These are phyloP conservation scores for Bhutanitis thaidina DNA, from an alignment of 2,888 invertebrate species.

Conservation along the genomic window DNA sequence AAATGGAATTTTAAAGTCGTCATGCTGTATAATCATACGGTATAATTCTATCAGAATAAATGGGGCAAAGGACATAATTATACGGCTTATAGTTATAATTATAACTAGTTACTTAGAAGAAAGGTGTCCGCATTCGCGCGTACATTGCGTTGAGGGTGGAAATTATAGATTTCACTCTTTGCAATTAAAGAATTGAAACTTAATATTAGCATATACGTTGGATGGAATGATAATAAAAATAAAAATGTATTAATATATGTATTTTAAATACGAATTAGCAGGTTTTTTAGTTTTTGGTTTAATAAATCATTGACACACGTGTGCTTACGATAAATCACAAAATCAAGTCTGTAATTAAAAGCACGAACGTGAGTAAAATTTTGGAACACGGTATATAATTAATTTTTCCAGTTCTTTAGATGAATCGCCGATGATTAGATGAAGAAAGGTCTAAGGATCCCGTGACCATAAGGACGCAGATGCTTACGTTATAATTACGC, in stretches of 20 bases:
- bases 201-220: conserved; percentile 10
- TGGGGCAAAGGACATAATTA: conserved; percentile 75
- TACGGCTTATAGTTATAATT: conserved; percentile 58
- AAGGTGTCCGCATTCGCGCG: conserved; percentile 75
- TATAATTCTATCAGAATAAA: conserved; percentile 65
- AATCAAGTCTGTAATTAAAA: conserved; percentile 69
- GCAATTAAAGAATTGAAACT: conserved; percentile 38
- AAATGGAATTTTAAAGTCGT: conserved; percentile 58
- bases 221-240: neutral
- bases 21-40: conserved; percentile 60
- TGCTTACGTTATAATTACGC: conserved; percentile 69
- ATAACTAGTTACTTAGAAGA: conserved; percentile 51
- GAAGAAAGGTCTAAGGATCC: conserved; percentile 43
- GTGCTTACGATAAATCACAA: conserved; percentile 65
- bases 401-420: conserved; percentile 70
- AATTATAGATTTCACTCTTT: conserved; percentile 44
- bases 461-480: conserved; percentile 65
- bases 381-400: conserved; percentile 69
- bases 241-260: neutral
- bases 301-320: conserved; percentile 63
- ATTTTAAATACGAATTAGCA: too few species aligned
- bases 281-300: conserved; percentile 29
- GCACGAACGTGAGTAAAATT: conserved; percentile 66
- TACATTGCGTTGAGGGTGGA: conserved; percentile 42
- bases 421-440: conserved; percentile 74